Base-by-base conservation (phyloP, 2,113 vertebrate species). In the Bubo blakistoni region DNA sequence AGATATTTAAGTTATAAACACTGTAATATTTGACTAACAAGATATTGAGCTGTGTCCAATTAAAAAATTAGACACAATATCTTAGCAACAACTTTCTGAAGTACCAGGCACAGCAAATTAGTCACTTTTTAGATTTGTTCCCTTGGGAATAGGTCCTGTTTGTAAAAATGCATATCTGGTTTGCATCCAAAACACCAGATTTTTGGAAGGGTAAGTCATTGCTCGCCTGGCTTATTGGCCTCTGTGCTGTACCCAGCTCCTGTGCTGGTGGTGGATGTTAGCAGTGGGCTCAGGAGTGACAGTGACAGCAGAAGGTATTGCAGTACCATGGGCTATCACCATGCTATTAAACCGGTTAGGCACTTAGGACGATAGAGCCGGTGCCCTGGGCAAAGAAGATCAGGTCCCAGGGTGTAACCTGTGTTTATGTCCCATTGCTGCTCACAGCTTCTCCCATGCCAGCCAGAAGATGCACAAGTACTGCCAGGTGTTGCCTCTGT, bases 1-100 rank as follows among this genome's bases (percentile, higher is more conserved):
- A n/a, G 67, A 47, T 92, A 74, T 95, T 92, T 91, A 88, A 90
- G 66, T 87, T 82, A 80, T 55, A 92, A 95, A 88, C 72, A 61
- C 58, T 13, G 1, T 61, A 81, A 84, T 29, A 80, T 79, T 94
- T 92, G 54, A 62, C 70, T 94, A 94, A 94, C 46, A 88, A 91
- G 92, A 67, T 61, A 86, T 2, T 51, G 80, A 96, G 32, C 84
- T 71, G 42, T 0, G 0, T 92, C 91, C 0, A 0, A 91, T 88
- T 74, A 81, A 51, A 92, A 95, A 94, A 94, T 85, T 66, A 62
- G 52, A 57, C 4, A 14, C 26, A 29, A 6, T 66, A 69, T 46
- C 47, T 82, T 82, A 82, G 70, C 76, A 77, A 67, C 76, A 92
- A 94, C 80, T 94, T 95, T 80, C 21, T 62, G 46, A 92, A 94